Conservation (phyloP, 2,888 invertebrate species). For the Boloria euphrosyne region DNA sequence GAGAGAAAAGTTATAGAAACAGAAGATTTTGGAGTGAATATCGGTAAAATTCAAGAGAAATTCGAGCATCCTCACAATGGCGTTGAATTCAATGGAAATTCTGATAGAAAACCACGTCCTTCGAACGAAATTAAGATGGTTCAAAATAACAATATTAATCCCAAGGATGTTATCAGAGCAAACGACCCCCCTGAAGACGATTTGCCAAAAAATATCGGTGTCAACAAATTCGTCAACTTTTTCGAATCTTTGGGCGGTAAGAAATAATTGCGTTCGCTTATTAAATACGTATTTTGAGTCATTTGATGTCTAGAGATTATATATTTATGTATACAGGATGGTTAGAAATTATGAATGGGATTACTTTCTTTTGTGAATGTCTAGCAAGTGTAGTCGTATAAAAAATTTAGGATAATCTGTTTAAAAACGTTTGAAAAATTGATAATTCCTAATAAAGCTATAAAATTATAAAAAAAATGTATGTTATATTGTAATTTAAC, state of each 20-base stretch:
- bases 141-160: conserved; percentile 57
- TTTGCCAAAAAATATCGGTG: conserved; percentile 75
- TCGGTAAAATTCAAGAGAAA: conserved; percentile 36
- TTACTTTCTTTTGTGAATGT: too few relatives aligned
- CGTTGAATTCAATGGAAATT: conserved; percentile 51
- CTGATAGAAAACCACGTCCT: conserved; percentile 53
- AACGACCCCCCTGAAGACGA: conserved; percentile 77
- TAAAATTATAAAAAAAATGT: too few relatives aligned
- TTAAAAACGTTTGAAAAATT: too few relatives aligned
- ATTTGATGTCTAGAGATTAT: neutral
- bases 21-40: conserved; percentile 30
- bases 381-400: too few relatives aligned
- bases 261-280: conserved; percentile 53
- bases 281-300: neutral
- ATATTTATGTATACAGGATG: neutral
- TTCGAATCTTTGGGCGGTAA: conserved; percentile 76
- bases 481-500: too few relatives aligned
- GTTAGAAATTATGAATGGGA: too few relatives aligned
- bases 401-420: too few relatives aligned
- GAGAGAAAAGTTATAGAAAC: conserved; percentile 37
- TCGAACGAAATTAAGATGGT: conserved; percentile 77
- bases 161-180: conserved; percentile 72
- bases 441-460: too few relatives aligned
- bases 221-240: conserved; percentile 77
- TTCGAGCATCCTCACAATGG: conserved; percentile 42